These are phyloP conservation scores for Neoascia interrupta DNA, from an alignment of 2,888 invertebrate species.

Conservation along the genomic window DNA sequence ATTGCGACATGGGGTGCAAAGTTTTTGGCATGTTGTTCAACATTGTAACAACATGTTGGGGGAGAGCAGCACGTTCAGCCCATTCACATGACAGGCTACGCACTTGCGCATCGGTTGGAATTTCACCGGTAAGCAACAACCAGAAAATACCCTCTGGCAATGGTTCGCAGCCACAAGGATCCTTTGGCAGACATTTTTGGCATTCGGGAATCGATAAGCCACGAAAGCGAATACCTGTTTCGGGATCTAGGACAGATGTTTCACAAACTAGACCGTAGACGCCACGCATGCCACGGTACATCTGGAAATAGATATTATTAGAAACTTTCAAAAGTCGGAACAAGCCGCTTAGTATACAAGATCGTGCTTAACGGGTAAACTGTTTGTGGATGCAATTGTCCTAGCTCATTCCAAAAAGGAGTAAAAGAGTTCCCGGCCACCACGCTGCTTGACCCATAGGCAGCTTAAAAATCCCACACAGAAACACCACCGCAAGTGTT, in stretches of 20 bases:
- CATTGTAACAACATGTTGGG: conserved; percentile 90
- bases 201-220: conserved; percentile 95
- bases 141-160: conserved; percentile 97
- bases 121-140: conserved; percentile 93
- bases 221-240: conserved; percentile 96
- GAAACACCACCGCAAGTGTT: too few relatives aligned
- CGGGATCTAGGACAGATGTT: conserved; percentile 94
- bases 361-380: too few relatives aligned
- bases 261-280: conserved; percentile 95
- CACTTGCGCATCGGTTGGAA: conserved; percentile 90
- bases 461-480: too few relatives aligned
- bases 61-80: conserved; percentile 86
- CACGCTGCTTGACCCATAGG: too few relatives aligned
- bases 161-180: conserved; percentile 88
- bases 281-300: conserved; percentile 96
- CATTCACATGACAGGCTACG: conserved; percentile 87
- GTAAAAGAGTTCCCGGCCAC: too few relatives aligned
- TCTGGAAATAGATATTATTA: too few relatives aligned
- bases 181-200: conserved; percentile 92
- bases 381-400: too few relatives aligned
- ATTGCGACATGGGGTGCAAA: conserved; percentile 93
- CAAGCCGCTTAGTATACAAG: too few relatives aligned
- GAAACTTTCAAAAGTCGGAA: too few relatives aligned
- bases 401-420: too few relatives aligned
- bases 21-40: conserved; percentile 89